A percentile compares a stretch with the other conserved stretches of the same genome.
Conservation (phyloP, 2,797 vertebrate species). For the Graptemys geographica region DNA sequence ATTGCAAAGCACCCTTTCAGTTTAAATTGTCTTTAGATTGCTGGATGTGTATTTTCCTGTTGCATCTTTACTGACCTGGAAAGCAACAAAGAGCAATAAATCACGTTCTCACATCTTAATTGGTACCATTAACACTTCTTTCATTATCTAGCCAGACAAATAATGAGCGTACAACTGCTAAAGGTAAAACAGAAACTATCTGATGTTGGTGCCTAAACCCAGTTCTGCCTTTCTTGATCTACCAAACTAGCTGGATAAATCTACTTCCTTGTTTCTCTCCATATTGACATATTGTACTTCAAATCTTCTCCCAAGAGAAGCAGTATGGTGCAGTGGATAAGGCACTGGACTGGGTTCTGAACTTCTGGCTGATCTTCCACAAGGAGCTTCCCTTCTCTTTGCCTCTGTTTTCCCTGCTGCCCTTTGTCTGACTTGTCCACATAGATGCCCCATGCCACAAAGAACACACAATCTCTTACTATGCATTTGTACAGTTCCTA, state of each 20-base stretch:
- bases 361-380: neutral
- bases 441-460: neutral
- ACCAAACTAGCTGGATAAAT: neutral
- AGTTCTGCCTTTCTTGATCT: neutral
- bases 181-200: constrained; percentile 65
- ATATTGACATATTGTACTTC: neutral
- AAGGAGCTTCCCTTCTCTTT: neutral
- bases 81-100: constrained; percentile 71
- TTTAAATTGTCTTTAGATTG: constrained; percentile 78
- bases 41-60: constrained; percentile 71
- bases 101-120: constrained; percentile 72
- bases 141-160: constrained; percentile 72
- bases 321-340: accelerated
- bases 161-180: constrained; percentile 31
- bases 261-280: neutral
- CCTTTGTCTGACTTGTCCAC: neutral
- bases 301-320: neutral
- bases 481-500: neutral
- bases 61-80: constrained; percentile 68
- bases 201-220: constrained; percentile 25
- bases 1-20: constrained; percentile 76
- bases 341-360: no score
- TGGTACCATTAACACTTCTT: constrained; percentile 71
- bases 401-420: neutral
- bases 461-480: neutral